Evolutionary conservation across 2,888 invertebrate genomes (phyloP).

Genomic region (Incurvaria masculella): DNA sequence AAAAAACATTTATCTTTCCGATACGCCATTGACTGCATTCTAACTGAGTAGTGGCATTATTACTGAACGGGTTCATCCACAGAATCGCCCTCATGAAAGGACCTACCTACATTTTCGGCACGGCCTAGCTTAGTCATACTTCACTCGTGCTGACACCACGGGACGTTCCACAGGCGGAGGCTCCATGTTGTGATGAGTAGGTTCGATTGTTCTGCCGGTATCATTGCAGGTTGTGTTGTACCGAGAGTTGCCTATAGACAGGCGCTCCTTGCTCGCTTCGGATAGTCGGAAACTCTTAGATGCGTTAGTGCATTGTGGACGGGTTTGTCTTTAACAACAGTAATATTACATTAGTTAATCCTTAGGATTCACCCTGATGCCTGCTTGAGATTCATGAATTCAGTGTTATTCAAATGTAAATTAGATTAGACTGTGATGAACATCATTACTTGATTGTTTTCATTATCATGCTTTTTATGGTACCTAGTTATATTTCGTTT

Average conservation of each 20-base stretch:
- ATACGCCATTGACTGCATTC: too few relatives aligned
- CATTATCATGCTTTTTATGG: not conserved
- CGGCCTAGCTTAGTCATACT: too few relatives aligned
- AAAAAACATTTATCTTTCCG: too few relatives aligned
- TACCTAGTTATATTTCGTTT: too few relatives aligned
- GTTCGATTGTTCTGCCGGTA: conserved; percentile 33
- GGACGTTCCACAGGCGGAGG: too few relatives aligned
- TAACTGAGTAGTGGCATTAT: too few relatives aligned
- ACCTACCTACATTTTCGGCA: too few relatives aligned
- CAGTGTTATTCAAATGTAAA: too few relatives aligned
- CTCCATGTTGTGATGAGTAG: too few relatives aligned
- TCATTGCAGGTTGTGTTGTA: conserved; percentile 39
- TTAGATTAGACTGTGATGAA: not conserved
- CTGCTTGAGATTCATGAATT: not conserved
- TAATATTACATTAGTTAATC: not conserved
- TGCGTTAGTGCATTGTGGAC: conserved; percentile 34
- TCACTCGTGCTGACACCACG: too few relatives aligned
- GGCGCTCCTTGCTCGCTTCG: not conserved
- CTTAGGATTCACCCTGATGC: not conserved
- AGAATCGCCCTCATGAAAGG: too few relatives aligned
- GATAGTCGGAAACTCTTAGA: not conserved
- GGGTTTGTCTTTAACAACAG: conserved; percentile 32
- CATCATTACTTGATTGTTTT: not conserved
- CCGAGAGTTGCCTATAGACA: conserved; percentile 5
- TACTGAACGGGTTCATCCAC: too few relatives aligned